These are phyloP conservation scores for Apocheima hispidaria DNA, from an alignment of 2,888 invertebrate species.

Conservation along the genomic window DNA sequence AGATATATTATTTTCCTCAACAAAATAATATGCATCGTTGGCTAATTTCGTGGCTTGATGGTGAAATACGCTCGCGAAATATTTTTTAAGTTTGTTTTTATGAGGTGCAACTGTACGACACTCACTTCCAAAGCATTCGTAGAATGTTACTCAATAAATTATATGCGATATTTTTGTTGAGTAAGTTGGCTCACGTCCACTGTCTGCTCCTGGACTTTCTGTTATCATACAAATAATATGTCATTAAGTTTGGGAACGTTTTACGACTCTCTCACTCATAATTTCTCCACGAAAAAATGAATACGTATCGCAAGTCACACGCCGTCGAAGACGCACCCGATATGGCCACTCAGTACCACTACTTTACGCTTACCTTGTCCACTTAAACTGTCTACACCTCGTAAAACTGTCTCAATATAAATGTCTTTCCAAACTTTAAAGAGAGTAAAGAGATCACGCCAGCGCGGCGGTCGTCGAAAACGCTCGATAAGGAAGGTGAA, in stretches of 20 bases:
- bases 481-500: constrained; percentile 72
- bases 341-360: constrained; percentile 59
- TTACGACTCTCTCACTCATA: constrained; percentile 42
- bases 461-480: constrained; percentile 58
- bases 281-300: constrained; percentile 47
- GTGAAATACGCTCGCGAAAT: constrained; percentile 66
- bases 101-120: constrained; percentile 80
- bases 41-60: constrained; percentile 60
- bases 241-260: constrained; percentile 57
- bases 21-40: constrained; percentile 65
- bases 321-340: constrained; percentile 49
- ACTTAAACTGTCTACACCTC: constrained; percentile 74
- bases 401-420: constrained; percentile 75
- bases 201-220: constrained; percentile 67
- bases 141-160: constrained; percentile 82
- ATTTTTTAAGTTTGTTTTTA: constrained; percentile 79
- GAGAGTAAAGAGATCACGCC: constrained; percentile 63
- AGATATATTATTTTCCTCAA: constrained; percentile 64
- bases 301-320: constrained; percentile 44
- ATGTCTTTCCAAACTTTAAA: constrained; percentile 67
- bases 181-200: constrained; percentile 79
- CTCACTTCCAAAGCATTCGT: constrained; percentile 73
- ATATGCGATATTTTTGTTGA: constrained; percentile 81
- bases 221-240: constrained; percentile 67
- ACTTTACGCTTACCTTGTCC: constrained; percentile 58